These are phyloP conservation scores for Pogonomyrmex californicus DNA, from an alignment of 1,140 invertebrate species.

Conservation along the genomic window DNA sequence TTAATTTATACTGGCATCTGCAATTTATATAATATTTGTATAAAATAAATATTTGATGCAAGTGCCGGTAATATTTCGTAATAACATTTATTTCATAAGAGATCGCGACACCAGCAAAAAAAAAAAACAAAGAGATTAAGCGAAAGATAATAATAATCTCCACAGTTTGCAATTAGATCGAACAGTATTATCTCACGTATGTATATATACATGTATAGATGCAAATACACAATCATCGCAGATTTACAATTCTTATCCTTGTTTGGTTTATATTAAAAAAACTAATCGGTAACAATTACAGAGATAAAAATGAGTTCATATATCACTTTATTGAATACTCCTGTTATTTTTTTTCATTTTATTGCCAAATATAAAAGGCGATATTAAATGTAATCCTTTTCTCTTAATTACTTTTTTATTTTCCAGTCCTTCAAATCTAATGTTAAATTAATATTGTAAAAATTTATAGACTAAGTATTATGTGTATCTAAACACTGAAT, in stretches of 20 bases:
- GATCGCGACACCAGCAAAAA: background rate
- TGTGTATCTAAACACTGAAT: background rate
- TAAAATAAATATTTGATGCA: background rate
- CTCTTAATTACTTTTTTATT: background rate
- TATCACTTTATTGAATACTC: background rate
- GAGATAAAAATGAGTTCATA: conserved; percentile 9
- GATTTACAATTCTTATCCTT: conserved; percentile 10
- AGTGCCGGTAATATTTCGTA: background rate
- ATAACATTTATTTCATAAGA: conserved; percentile 10
- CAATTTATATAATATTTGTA: background rate
- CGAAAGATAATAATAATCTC: background rate
- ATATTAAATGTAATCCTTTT: background rate
- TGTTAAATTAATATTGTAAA: background rate
- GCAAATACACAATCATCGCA: background rate
- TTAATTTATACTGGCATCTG: background rate
- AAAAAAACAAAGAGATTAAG: background rate
- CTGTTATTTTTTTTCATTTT: background rate
- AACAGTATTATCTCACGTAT: background rate
- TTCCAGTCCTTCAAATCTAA: background rate
- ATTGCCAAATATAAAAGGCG: background rate
- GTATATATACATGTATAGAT: background rate
- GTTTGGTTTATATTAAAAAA: background rate
- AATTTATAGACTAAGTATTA: background rate
- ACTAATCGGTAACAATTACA: conserved; percentile 11
- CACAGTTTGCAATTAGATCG: background rate